Evolutionary conservation across 2,113 vertebrate genomes (phyloP).

Genomic region (Corythornis cristatus): DNA sequence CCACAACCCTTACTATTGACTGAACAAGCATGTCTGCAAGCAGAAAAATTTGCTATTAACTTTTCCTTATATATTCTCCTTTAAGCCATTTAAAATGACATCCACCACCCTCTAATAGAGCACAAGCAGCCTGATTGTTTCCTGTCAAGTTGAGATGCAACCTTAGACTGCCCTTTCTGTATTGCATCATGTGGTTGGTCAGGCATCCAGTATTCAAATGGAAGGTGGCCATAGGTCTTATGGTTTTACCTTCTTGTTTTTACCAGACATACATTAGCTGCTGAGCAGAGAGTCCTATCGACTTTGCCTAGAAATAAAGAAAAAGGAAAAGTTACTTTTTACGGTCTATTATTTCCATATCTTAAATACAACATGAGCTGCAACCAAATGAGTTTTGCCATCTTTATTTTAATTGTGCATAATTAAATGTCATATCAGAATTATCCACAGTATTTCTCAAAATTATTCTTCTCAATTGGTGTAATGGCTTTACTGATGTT

Average conservation of each 20-base stretch:
- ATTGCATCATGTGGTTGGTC: neutral
- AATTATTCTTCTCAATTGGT: neutral
- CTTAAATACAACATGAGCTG: neutral
- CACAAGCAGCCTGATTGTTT: neutral
- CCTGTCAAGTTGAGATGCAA: neutral
- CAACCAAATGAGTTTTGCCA: neutral
- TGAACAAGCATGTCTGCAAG: neutral
- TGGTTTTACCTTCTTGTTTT: neutral
- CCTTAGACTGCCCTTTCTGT: neutral
- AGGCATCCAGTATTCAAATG: neutral
- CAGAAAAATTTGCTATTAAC: neutral
- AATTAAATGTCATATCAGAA: neutral
- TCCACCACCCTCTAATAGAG: neutral
- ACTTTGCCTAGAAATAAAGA: neutral
- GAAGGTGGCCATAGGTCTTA: neutral
- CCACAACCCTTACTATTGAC: neutral
- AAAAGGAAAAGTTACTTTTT: neutral
- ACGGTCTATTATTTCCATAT: neutral
- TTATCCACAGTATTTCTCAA: neutral
- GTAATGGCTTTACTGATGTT: neutral
- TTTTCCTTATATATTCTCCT: neutral
- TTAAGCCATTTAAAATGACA: neutral
- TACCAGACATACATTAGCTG: neutral
- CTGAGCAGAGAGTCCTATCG: neutral
- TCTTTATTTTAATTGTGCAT: neutral